Base-by-base conservation (phyloP, 2,797 vertebrate species). In the Todus mexicanus region DNA sequence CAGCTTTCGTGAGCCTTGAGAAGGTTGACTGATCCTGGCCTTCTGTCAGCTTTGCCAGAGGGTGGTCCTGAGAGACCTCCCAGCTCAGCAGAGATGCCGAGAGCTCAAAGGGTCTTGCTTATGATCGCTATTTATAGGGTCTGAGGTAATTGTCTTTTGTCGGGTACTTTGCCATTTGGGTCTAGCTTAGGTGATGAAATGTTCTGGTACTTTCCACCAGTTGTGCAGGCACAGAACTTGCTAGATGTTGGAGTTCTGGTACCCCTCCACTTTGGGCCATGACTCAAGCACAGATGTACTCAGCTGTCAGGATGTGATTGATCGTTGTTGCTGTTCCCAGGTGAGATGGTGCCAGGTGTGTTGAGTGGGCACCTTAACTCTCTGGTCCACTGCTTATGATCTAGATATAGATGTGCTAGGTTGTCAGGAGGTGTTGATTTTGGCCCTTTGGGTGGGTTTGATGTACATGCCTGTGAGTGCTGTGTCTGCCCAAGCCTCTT, bases 381-480 rank as follows among this genome's bases (percentile, higher is more conserved):
- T 57, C 54, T 23, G n/a, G 54, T 33, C 54, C 54, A 57, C 21
- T 57, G 54, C 54, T 35, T 57, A 33, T 35, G n/a, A 57, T 57
- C 54, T 35, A 57, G 54, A 33, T 35, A 35, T 22, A 33, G n/a
- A 23, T n/a, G 12, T 35, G 54, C 21, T 35, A 57, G n/a, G 54
- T 35, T 57, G 54, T n/a, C n/a, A n/a, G n/a, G n/a, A n/a, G n/a
- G n/a, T n/a, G n/a, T 66, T 40, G 35, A 33, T 78, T 76, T 66
- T 72, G 10, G 31, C 47, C 47, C 20, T 70, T 22, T 22, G 43
- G 7, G 13, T 64, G 47, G 18, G 19, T 57, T 60, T 74, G 57
- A 5, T 50, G 37, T 66, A 15, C 0, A 0, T 76, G 51, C 23
- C 37, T 12, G 2, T 38, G 35, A 21, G 19, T 38, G n/a, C 61